phyloP scores from a whole-genome alignment of 2,113 vertebrate species.

The human region DNA sequence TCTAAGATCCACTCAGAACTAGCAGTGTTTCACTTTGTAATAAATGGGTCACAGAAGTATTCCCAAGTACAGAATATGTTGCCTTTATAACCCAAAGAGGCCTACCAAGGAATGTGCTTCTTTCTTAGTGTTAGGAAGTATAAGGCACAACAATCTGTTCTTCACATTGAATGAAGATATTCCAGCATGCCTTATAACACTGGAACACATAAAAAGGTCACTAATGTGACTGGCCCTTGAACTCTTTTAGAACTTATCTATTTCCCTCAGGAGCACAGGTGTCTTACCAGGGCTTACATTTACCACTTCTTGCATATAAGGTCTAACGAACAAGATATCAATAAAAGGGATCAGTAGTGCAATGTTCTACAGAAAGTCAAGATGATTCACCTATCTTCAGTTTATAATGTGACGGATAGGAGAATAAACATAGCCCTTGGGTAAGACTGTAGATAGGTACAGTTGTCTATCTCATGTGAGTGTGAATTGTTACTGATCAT shows the following conservation, averaged over 20 bases:
- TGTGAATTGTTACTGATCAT: neutral
- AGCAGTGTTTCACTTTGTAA: neutral
- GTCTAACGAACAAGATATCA: neutral
- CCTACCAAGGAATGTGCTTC: neutral
- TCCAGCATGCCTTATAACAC: neutral
- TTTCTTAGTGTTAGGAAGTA: neutral
- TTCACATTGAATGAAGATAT: neutral
- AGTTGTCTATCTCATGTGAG: too few relatives aligned
- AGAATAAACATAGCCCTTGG: neutral
- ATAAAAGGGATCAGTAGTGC: neutral
- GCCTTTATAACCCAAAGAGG: neutral
- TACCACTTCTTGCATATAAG: neutral
- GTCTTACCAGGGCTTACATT: neutral
- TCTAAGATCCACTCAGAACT: neutral
- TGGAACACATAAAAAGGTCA: neutral
- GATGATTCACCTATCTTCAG: neutral
- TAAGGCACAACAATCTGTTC: neutral
- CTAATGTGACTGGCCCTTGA: neutral
- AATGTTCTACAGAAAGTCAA: neutral
- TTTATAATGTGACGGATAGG: neutral
- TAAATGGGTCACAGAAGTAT: neutral
- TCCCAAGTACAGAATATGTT: neutral
- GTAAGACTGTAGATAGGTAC: neutral
- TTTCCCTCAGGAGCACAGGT: neutral
- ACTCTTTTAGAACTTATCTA: neutral